Percentiles rank a stretch among this genome's conserved stretches.
Evolutionary conservation across 2,113 vertebrate genomes (phyloP).

Genomic region (Antechinus flavipes): DNA sequence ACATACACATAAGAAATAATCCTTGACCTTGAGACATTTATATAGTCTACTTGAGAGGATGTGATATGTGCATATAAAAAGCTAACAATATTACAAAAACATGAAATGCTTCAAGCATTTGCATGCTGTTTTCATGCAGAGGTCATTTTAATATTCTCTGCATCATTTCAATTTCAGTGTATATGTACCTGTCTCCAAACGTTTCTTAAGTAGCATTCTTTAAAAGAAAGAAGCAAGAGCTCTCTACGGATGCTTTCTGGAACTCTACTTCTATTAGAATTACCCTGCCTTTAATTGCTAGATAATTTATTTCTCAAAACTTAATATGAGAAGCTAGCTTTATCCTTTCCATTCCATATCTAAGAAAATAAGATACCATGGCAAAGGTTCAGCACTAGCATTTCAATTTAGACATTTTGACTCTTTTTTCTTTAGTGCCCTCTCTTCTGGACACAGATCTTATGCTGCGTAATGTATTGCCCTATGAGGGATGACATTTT

Average conservation of each 20-base stretch:
- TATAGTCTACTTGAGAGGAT: neutral
- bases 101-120: neutral
- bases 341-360: neutral
- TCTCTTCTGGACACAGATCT: neutral
- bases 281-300: conserved; percentile 12
- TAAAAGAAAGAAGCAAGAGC: neutral
- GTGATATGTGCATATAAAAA: neutral
- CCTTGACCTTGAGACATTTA: neutral
- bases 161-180: rapidly evolving
- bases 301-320: neutral
- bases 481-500: neutral
- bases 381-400: neutral
- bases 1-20: neutral
- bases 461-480: neutral
- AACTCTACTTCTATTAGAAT: neutral
- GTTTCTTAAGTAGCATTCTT: neutral
- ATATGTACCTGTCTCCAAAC: neutral
- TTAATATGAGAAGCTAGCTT: neutral
- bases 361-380: neutral
- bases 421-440: neutral
- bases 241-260: neutral
- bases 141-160: neutral
- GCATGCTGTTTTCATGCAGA: neutral
- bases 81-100: neutral
- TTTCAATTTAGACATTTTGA: neutral